Evolutionary conservation across 2,888 invertebrate species (phyloP).

Genomic region (Kuschelorhynchus macadamiae): DNA sequence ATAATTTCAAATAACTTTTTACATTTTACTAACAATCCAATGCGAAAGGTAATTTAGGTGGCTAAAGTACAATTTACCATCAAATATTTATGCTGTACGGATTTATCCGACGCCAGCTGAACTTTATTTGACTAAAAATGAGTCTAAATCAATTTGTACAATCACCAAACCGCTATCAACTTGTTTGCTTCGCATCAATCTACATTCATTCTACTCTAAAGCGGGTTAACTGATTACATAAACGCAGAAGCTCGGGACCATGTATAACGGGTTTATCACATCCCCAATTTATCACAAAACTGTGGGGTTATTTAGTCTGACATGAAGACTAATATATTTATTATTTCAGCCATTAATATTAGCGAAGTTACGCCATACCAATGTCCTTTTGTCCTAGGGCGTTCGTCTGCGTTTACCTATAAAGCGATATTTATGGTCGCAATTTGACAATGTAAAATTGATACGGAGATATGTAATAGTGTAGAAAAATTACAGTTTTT

Average conservation of each 20-base stretch:
- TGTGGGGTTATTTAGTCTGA: conserved; percentile 45
- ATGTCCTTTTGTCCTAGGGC: conserved; percentile 20
- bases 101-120: too few species aligned
- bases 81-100: too few species aligned
- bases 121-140: too few species aligned
- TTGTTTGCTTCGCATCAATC: conserved; percentile 42
- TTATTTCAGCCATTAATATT: conserved; percentile 47
- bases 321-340: conserved; percentile 48
- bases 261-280: conserved; percentile 43
- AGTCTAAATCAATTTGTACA: background rate
- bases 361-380: conserved; percentile 30
- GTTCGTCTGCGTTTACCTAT: background rate
- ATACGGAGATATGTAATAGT: background rate
- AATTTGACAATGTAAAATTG: background rate
- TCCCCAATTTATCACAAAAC: conserved; percentile 44
- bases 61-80: too few species aligned
- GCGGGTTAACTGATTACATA: conserved; percentile 33
- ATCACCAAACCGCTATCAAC: conserved; percentile 12
- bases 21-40: too few species aligned
- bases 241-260: conserved; percentile 17
- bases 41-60: too few species aligned
- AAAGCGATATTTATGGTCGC: background rate
- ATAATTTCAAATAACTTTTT: too few species aligned
- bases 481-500: background rate
- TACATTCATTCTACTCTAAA: conserved; percentile 28